phyloP scores from a whole-genome alignment of 2,888 invertebrate species.

The Geophilus truncorum region DNA sequence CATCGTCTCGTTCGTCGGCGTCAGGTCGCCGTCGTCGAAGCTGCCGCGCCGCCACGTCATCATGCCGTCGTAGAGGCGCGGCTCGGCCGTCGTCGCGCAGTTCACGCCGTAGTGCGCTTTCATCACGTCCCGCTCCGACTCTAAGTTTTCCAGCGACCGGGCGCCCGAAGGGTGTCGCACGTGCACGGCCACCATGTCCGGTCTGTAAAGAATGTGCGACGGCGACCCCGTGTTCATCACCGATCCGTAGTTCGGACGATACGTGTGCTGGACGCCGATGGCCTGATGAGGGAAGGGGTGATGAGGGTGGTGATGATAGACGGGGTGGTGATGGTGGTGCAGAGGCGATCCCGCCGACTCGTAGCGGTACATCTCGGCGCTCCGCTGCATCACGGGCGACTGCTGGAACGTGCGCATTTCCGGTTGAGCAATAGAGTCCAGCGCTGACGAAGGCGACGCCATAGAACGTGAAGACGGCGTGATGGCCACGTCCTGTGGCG shows the following conservation, averaged over 20 bases:
- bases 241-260: slow-evolving; percentile 27
- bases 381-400: slow-evolving; percentile 31
- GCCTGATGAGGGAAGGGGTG: slow-evolving; percentile 3
- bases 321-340: slow-evolving; percentile 14
- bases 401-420: slow-evolving; percentile 42
- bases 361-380: slow-evolving; percentile 35
- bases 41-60: slow-evolving; percentile 62
- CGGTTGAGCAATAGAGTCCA: slow-evolving; percentile 37
- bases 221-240: slow-evolving; percentile 33
- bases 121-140: slow-evolving; percentile 31
- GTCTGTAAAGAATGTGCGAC: slow-evolving; percentile 44
- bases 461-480: slow-evolving; percentile 36
- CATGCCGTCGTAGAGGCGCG: slow-evolving; percentile 32
- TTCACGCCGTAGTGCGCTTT: not conserved
- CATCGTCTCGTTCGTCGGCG: slow-evolving; percentile 71
- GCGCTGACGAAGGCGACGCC: slow-evolving; percentile 37
- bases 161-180: slow-evolving; percentile 41
- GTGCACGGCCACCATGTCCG: slow-evolving; percentile 51
- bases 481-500: slow-evolving; percentile 39
- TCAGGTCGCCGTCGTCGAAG: slow-evolving; percentile 85
- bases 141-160: slow-evolving; percentile 38
- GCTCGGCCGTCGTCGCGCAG: not conserved
- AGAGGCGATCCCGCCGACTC: slow-evolving; percentile 28
- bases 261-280: slow-evolving; percentile 25
- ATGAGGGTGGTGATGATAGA: not conserved